Percentiles rank a stretch among this genome's conserved stretches.
These are phyloP conservation scores for Thinocorus orbignyianus DNA, from an alignment of 2,113 vertebrate species.

Conservation along the genomic window DNA sequence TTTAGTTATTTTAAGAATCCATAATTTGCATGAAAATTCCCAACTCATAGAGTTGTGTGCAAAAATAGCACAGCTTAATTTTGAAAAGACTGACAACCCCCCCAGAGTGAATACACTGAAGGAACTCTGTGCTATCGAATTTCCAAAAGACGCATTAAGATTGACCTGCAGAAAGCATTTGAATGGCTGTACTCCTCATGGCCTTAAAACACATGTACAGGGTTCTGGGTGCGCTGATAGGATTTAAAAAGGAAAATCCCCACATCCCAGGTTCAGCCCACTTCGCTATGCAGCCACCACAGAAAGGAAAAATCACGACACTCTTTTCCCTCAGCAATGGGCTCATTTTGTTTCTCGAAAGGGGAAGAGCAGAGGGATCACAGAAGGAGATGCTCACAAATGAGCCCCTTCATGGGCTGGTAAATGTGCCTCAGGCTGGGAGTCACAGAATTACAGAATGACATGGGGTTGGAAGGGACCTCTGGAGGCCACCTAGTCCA, in stretches of 20 bases:
- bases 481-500: no score
- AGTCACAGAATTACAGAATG: no score
- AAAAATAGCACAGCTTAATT: slow-evolving; percentile 33
- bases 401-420: fast-evolving
- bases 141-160: not conserved
- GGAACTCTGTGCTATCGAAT: not conserved
- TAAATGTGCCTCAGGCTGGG: not conserved
- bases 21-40: slow-evolving; percentile 51
- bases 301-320: not conserved
- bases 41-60: not conserved
- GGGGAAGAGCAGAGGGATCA: not conserved
- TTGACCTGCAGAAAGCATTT: not conserved
- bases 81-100: not conserved
- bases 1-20: slow-evolving; percentile 43
- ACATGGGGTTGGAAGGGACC: no score
- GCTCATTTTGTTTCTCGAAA: not conserved
- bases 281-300: not conserved
- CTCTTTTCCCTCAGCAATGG: not conserved
- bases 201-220: not conserved
- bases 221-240: fast-evolving
- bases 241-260: not conserved
- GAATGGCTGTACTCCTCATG: not conserved
- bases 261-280: fast-evolving
- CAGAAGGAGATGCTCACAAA: not conserved
- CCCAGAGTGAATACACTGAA: not conserved